Evolutionary conservation across 2,797 vertebrate species (phyloP), one percentile per base, ranked within the genome.

Genomic region (Australoheros facetus): DNA sequence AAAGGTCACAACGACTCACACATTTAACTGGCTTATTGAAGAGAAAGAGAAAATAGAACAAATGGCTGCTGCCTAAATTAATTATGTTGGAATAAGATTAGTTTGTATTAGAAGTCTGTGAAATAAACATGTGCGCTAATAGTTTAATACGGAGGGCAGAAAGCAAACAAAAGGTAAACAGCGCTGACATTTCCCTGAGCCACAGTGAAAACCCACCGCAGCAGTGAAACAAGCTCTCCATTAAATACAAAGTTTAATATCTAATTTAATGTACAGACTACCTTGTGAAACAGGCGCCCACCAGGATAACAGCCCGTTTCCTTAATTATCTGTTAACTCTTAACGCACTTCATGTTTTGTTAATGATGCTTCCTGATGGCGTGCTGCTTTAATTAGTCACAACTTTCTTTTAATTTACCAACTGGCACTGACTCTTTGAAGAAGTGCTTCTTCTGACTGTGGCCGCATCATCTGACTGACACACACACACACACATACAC

Each of bases 131-230:
- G 17, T 28, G 42, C 28, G 19, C 2, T 66, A 1, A 28, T 7
- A 45, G 39, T 48, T 23, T 28, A 28, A 12, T 30, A 30, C 0
- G 0, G 42, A 48, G 62, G 23, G 16, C 42, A 1, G 5, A 66
- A 13, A 28, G 16, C 62, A 48, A 66, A 28, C 23, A 12, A 12
- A 7, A 66, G 62, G 62, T 48, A 28, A 28, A 66, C 16, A 66
- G 62, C 1, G 42, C 23, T 48, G 42, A 48, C 0, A n/a, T 48
- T 66, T 66, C 42, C 42, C 42, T 4, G 23, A 48, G 1, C 39
- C 62, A 28, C 16, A 0, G 0, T 45, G 5, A 48, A 48, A 66
- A 48, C 23, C 0, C 62, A 19, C 62, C 26, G 23, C 60, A 66
- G 60, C 10, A 45, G 14, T 11, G 28, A 45, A 4, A 66, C 16